Conservation (phyloP, 2,888 invertebrate species). For the Troilus luridus region DNA sequence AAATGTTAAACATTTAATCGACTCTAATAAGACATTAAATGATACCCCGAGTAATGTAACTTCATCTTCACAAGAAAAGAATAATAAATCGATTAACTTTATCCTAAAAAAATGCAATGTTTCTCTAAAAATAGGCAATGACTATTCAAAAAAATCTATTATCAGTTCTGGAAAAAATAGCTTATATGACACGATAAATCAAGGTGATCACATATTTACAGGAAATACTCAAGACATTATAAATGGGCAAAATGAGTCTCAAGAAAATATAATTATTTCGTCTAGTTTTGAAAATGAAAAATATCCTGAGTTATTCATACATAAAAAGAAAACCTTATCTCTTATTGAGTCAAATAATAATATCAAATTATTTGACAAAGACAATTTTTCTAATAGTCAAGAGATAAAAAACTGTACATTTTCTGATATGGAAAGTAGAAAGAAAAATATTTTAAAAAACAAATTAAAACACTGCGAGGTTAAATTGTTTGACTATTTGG, state of each 20-base stretch:
- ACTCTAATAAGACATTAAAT: background rate
- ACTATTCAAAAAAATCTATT: background rate
- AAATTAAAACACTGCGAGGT: slow-evolving; percentile 1
- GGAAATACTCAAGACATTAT: background rate
- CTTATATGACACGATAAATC: background rate
- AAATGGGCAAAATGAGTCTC: background rate
- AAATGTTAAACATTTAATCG: background rate
- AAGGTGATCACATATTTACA: background rate
- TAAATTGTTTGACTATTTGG: background rate
- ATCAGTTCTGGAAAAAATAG: background rate
- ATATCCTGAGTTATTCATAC: background rate
- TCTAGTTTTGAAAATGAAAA: background rate
- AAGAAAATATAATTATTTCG: background rate
- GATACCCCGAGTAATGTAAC: background rate
- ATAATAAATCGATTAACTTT: background rate
- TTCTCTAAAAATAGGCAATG: background rate
- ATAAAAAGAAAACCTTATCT: background rate
- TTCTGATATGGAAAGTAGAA: background rate
- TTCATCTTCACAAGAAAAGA: background rate
- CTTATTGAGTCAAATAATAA: background rate
- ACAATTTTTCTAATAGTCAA: background rate
- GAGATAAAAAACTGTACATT: background rate
- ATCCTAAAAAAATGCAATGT: background rate
- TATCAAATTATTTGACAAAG: background rate
- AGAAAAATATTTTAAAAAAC: background rate